Percentiles rank a stretch among this genome's conserved stretches.
These are phyloP conservation scores for Anadara kagoshimensis DNA, from an alignment of 1,140 invertebrate species.

Conservation along the genomic window DNA sequence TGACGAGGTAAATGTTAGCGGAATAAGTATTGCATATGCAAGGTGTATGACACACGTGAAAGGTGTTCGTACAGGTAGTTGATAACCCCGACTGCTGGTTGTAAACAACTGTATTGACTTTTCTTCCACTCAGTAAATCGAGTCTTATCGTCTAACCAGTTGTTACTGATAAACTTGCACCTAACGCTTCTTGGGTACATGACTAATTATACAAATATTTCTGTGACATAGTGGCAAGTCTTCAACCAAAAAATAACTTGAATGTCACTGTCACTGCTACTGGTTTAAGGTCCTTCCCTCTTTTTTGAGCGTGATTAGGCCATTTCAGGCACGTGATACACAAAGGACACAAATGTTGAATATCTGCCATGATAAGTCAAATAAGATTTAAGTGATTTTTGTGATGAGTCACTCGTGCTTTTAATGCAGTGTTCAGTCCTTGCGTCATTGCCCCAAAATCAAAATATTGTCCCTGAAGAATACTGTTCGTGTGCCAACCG, in stretches of 20 bases:
- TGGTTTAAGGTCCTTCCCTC: too few relatives aligned
- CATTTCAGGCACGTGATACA: too few relatives aligned
- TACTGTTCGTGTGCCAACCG: too few relatives aligned
- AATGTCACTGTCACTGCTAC: too few relatives aligned
- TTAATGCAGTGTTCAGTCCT: too few relatives aligned
- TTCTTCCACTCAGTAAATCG: neutral
- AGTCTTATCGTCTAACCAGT: neutral
- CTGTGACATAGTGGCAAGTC: neutral
- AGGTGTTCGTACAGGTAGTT: constrained; percentile 28
- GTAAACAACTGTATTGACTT: neutral
- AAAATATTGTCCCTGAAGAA: too few relatives aligned
- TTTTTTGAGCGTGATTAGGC: too few relatives aligned
- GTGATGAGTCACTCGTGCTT: too few relatives aligned
- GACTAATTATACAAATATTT: constrained; percentile 2
- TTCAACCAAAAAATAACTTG: neutral
- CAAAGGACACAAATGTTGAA: too few relatives aligned
- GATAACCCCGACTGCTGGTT: neutral
- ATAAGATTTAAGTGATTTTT: too few relatives aligned
- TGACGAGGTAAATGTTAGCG: constrained; percentile 50
- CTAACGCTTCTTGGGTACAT: neutral
- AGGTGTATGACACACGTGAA: neutral
- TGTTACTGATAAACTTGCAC: neutral
- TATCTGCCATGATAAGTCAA: too few relatives aligned
- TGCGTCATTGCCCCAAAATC: too few relatives aligned
- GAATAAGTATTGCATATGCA: neutral